Base-by-base conservation (phyloP, 2,113 vertebrate species). In the Pagrus major region DNA sequence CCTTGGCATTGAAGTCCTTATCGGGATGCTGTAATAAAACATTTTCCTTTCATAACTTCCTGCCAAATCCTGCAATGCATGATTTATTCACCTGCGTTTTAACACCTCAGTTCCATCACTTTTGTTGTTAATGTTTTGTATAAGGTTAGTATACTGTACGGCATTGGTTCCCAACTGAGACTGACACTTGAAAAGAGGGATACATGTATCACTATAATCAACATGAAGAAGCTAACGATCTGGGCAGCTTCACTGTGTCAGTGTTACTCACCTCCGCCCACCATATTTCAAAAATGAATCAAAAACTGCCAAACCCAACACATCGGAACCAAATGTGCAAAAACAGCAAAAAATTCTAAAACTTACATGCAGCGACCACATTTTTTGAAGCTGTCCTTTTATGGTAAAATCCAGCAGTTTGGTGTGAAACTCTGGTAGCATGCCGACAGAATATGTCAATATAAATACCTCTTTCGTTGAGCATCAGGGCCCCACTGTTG, bases 1-100 rank as follows among this genome's bases (percentile, higher is more conserved):
- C 90, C 84, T 90, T 84, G 79, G 65, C 76, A 77, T 84, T 79
- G 58, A 89, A 76, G 56, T 92, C 74, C 58, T 81, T 25, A 63
- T 68, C 60, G 42, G 69, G 73, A 90, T 81, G 72, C 88, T 85
- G 76, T 82, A 80, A 88, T 71, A 29, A 81, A 71, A 73, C 55
- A 33, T 81, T 77, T 83, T 82, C 42, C 65, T 81, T 86, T 81
- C 52, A 86, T 78, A 63, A 85, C 69, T 63, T 91, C 71, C 91
- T 93, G 87, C 90, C 86, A 92, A 93, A 88, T 90, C 77, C 72
- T 74, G 76, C 81, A 63, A 64, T 72, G 92, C 90, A 85, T 77
- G 73, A 83, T 88, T 88, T 75, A 80, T 56, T 91, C 73, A 86
- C 73, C 69, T 80, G 78, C 71, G 64, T 83, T 88, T 82, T 82